These are phyloP conservation scores for Phenganax marumi DNA, from an alignment of 92 coral and sea anemone species.

Conservation along the genomic window DNA sequence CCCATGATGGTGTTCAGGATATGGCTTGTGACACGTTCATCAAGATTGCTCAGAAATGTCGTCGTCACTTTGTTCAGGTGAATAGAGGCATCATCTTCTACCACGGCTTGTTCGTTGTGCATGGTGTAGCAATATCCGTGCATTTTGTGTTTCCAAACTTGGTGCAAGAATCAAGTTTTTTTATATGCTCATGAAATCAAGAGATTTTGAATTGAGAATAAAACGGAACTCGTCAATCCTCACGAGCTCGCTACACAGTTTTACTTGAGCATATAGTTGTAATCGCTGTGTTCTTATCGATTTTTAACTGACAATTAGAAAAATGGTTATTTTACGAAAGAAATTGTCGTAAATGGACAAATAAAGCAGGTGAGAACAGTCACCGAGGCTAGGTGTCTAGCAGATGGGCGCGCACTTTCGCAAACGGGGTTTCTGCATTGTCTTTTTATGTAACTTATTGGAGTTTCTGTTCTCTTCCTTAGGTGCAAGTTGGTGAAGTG, in stretches of 20 bases:
- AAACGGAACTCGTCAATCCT: no score
- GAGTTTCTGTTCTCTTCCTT: not conserved
- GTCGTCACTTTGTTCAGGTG: conserved; percentile 97
- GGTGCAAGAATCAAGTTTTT: not conserved
- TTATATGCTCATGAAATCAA: not conserved
- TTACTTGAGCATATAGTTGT: not conserved
- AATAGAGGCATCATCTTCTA: not conserved
- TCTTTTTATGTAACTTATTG: not conserved
- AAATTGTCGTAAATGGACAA: conserved; percentile 44
- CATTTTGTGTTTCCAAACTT: not conserved
- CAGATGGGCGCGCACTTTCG: no score
- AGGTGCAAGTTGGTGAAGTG: conserved; percentile 99
- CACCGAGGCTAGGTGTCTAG: no score
- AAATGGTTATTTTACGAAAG: conserved; percentile 44
- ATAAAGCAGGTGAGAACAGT: conserved; percentile 38
- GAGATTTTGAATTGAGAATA: no score
- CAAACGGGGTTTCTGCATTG: no score
- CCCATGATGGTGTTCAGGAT: conserved; percentile 99
- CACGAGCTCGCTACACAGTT: no score
- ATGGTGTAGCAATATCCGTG: not conserved
- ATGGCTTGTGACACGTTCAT: conserved; percentile 99
- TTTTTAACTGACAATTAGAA: conserved; percentile 35
- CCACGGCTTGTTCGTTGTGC: not conserved
- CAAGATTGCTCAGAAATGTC: conserved; percentile 98
- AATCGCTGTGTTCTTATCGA: conserved; percentile 22